These are phyloP conservation scores for Clarias magur DNA, from an alignment of 2,113 vertebrate genomes.

Conservation along the genomic window DNA sequence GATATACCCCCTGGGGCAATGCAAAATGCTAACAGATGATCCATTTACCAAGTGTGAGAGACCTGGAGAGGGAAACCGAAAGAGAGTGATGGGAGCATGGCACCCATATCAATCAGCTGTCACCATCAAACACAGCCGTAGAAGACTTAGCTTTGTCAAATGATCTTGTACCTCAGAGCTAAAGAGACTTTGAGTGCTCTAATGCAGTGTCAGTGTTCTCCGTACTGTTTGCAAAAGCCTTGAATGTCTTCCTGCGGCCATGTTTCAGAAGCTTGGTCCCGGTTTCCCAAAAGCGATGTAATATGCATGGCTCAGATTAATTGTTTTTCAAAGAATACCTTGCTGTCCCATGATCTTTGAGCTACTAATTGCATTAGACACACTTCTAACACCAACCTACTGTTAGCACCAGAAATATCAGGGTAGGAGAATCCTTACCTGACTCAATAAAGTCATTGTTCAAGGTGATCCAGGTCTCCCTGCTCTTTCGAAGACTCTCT, in stretches of 20 bases:
- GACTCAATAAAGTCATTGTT: conserved; percentile 90
- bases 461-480: conserved; percentile 79
- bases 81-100: conserved; percentile 2
- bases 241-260: not conserved
- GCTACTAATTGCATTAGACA: not conserved
- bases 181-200: conserved; percentile 3
- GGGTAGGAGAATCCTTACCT: conserved; percentile 69
- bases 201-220: conserved; percentile 13
- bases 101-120: conserved; percentile 40
- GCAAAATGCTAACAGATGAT: conserved; percentile 24
- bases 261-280: not conserved
- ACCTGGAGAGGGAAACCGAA: conserved; percentile 11
- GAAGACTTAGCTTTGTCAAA: conserved; percentile 24
- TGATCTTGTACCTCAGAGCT: not conserved
- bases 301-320: not conserved
- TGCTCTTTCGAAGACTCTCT: conserved; percentile 84
- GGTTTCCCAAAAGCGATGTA: not conserved
- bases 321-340: not conserved
- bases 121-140: conserved; percentile 13
- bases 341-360: not conserved
- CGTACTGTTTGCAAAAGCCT: conserved; percentile 7
- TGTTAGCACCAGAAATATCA: not conserved
- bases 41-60: conserved; percentile 22
- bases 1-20: not conserved
- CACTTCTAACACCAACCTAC: not conserved